Evolutionary conservation across 2,888 invertebrate genomes (phyloP), one percentile per base, ranked within the genome.

Genomic region (Clostera curtula): DNA sequence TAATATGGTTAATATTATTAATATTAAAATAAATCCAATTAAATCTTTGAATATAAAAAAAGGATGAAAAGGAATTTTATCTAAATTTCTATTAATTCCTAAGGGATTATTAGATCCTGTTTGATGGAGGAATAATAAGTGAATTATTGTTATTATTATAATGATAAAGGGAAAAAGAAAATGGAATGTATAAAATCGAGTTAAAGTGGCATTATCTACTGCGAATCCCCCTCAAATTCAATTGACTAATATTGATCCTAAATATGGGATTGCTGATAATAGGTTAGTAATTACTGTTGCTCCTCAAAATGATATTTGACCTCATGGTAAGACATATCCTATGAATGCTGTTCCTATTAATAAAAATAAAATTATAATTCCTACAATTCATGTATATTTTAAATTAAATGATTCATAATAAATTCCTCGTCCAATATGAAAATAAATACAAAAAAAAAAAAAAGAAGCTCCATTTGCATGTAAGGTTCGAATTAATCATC

Each of bases 301-400:
- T 1, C 90, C 91, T 86, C 92, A 92, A 64, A 90, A 92, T 1
- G 91, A 92, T 87, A 93, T 93, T 89, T 93, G 91, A 4, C 91
- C 91, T 72, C 92, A 92, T 1, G 91, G 91, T 53, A 92, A 40
- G 0, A 92, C 90, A 80, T 93, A 93, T 0, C 92, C 92, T 84
- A 92, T 75, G 66, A 93, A 93, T 11, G 90, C 90, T 24, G 90
- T 89, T 56, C 72, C 88, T 87, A 93, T 93, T 39, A 87, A 67
- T 63, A 88, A 27, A 49, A 93, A 86, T 70, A 91, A 64, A 61
- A 93, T 86, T 34, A 89, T 72, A 25, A 89, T 74, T 26, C 92
- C 92, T 1, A 86, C 48, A 51, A 84, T 59, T 90, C 92, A 93
- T 0, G 89, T 88, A 40, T 80, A 64, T 36, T 70, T 75, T 55